Base-by-base conservation (phyloP, 2,888 invertebrate genomes). In the Molanna angustata region DNA sequence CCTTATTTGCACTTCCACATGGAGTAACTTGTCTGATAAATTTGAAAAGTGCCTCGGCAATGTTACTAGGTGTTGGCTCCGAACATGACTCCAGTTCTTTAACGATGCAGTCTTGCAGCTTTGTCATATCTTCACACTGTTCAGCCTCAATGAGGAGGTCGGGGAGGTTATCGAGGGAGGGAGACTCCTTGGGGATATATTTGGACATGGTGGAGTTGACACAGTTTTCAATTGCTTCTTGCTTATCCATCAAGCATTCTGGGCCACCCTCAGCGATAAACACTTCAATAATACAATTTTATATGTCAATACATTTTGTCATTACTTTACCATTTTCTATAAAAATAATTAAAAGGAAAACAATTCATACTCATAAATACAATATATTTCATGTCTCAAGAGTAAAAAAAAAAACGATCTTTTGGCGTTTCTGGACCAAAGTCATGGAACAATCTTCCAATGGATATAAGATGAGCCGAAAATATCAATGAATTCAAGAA, bases 221-320 rank as follows among this genome's bases (percentile, higher is more conserved):
- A 64, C 90, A 90, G 2, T 72, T 65, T 62, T 80, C 76, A 27
- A 90, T 74, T 1, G 72, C 79, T 1, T 80, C 77, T 55, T 78
- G 73, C 57, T 84, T 82, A 0, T 77, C 73, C 51, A 77, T 63
- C 54, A 90, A 72, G 64, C 90, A 91, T 64, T 89, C 86, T 6
- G 85, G 83, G 0, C 90, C 90, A n/a, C 85, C 84, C 64, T 90
- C 88, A 1, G 90, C 84, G 51, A 90, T 86, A 65, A 91, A 91
- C 62, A 90, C 87, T 82, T 66, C 9, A 77, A 76, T 52, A 57
- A 59, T 52, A n/a, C n/a, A n/a, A n/a, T n/a, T n/a, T n/a, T n/a
- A n/a, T n/a, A n/a, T n/a, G n/a, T n/a, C n/a, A n/a, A n/a, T n/a
- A n/a, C n/a, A n/a, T n/a, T n/a, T n/a, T n/a, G n/a, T n/a, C n/a